phyloP scores from a whole-genome alignment of 2,888 invertebrate species.

The Heliconius ethilla region DNA sequence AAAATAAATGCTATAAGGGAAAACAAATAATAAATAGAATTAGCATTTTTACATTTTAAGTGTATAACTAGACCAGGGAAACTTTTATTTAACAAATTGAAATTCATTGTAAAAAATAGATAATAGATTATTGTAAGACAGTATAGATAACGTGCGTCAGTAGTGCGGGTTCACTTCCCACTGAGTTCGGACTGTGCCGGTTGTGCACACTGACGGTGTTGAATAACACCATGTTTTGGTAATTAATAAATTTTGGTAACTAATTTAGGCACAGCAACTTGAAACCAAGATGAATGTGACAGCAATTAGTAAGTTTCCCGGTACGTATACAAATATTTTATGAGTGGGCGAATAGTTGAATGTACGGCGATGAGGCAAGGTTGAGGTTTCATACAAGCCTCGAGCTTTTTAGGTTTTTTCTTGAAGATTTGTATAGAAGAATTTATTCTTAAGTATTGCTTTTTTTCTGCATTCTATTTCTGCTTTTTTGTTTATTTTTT shows the following conservation, averaged over 20 bases:
- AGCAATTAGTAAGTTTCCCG: conserved; percentile 34
- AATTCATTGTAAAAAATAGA: no score
- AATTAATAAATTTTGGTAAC: no score
- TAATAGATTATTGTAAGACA: no score
- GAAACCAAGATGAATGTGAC: conserved; percentile 41
- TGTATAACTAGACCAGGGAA: neutral
- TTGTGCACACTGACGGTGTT: neutral
- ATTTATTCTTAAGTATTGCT: neutral
- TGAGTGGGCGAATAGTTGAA: conserved; percentile 18
- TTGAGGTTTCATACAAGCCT: neutral
- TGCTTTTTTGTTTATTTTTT: conserved; percentile 1
- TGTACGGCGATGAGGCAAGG: neutral
- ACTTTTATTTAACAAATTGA: neutral
- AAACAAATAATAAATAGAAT: no score
- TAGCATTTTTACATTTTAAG: no score
- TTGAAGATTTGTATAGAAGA: neutral
- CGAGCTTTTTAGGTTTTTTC: neutral
- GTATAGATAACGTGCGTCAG: no score
- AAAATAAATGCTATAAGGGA: neutral
- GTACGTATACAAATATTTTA: conserved; percentile 16
- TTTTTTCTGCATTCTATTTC: neutral
- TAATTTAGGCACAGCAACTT: conserved; percentile 15
- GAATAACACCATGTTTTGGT: no score
- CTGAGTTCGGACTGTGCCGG: no score
- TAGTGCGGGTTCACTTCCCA: no score